Evolutionary conservation across 1,140 invertebrate species (phyloP).

Genomic region (Danaus plexippus): DNA sequence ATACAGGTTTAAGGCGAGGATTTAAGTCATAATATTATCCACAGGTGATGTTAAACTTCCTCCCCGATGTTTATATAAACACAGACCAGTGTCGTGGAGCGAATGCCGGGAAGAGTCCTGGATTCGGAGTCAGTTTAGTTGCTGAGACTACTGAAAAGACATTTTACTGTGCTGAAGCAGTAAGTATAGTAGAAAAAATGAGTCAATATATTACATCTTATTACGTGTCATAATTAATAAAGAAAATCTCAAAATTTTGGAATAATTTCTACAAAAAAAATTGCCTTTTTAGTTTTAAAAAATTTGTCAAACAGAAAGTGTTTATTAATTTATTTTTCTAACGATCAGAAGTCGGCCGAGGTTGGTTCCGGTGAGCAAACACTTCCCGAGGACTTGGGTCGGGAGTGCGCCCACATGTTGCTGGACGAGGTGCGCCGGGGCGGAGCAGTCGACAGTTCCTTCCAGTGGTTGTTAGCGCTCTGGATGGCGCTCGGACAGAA

Average conservation of each 20-base stretch:
- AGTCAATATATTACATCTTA: too few species aligned
- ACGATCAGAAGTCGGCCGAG: constrained; percentile 60
- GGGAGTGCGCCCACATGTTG: constrained; percentile 83
- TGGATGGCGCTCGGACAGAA: constrained; percentile 96
- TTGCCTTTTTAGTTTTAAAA: too few species aligned
- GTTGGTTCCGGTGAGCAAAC: constrained; percentile 72
- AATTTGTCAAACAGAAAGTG: too few species aligned
- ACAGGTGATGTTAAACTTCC: constrained; percentile 86
- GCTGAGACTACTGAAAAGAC: constrained; percentile 94
- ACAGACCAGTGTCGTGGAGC: constrained; percentile 92
- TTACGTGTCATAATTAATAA: too few species aligned
- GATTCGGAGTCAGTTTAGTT: constrained; percentile 91
- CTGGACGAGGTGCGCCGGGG: constrained; percentile 93
- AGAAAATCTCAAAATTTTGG: too few species aligned
- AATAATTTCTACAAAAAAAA: too few species aligned
- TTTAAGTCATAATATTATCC: background rate
- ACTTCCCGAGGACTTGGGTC: constrained; percentile 93
- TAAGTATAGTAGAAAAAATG: constrained; percentile 60
- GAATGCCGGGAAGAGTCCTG: constrained; percentile 88
- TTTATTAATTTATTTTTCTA: too few species aligned
- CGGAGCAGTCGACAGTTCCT: constrained; percentile 92
- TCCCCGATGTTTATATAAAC: constrained; percentile 96
- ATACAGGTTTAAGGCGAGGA: background rate
- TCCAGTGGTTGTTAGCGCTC: constrained; percentile 88
- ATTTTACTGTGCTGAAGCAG: constrained; percentile 80